Percentiles rank a stretch among this genome's conserved stretches.
These are phyloP conservation scores for Tachina grossa DNA, from an alignment of 2,888 invertebrate species.

Conservation along the genomic window DNA sequence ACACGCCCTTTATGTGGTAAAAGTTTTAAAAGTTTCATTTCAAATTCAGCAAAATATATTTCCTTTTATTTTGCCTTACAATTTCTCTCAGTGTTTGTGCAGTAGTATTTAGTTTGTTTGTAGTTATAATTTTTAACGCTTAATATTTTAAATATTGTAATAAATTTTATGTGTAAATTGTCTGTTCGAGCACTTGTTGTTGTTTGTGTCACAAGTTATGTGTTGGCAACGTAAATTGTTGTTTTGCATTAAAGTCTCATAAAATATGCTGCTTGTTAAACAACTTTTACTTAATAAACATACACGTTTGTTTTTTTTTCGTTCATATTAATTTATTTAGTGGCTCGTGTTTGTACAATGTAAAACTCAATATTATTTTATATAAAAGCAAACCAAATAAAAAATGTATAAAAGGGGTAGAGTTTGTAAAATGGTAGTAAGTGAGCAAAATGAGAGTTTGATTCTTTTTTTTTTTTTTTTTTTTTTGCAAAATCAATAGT, in stretches of 20 bases:
- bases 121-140: conserved; percentile 10
- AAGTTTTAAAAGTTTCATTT: too few relatives aligned
- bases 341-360: conserved; percentile 51
- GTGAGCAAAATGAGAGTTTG: background rate
- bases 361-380: background rate
- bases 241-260: conserved; percentile 60
- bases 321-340: conserved; percentile 39
- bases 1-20: too few relatives aligned
- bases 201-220: conserved; percentile 64
- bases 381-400: background rate
- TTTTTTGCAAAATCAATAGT: background rate
- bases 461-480: background rate
- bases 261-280: conserved; percentile 61
- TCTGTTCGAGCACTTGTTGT: conserved; percentile 59
- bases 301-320: conserved; percentile 3
- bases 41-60: too few relatives aligned
- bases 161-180: conserved; percentile 63
- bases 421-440: background rate
- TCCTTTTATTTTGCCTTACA: background rate
- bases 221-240: conserved; percentile 65
- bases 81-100: conserved; percentile 29
- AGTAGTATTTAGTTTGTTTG: conserved; percentile 12
- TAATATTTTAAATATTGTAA: conserved; percentile 52
- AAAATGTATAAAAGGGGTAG: background rate
- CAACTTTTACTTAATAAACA: conserved; percentile 68